Base-by-base conservation (phyloP, 2,113 vertebrate genomes). In the Laticauda colubrina region DNA sequence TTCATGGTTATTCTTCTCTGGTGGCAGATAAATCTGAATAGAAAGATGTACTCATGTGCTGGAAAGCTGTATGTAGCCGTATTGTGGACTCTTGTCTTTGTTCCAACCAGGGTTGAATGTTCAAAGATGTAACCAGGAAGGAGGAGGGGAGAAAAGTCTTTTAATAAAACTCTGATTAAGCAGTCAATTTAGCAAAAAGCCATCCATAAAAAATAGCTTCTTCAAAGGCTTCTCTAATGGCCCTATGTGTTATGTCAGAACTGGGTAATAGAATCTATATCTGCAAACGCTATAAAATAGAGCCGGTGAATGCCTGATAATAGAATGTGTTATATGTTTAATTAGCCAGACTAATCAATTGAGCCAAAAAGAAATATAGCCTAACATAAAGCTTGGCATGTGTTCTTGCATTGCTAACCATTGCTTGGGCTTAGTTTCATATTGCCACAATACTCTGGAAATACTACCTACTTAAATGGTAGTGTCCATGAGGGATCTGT, bases 311-410 rank as follows among this genome's bases (percentile, higher is more conserved):
- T 89, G 43, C 91, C 23, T 93, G 95, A 90, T 96, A 90, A 96
- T 94, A 90, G 88, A 94, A 69, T 94, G 90, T 96, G 95, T 92
- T 95, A 81, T 95, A 54, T 94, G 90, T 97, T 96, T 96, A 95
- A 96, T 96, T 95, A 96, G 95, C 96, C 91, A 95, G 95, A 94
- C 85, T 92, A 88, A 97, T 96, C 94, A 94, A 93, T 94, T 34
- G 64, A 0, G 0, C 81, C 88, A 75, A 51, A 81, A 94, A 95
- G 92, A 96, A 96, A 69, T 93, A 92, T 1, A 26, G 23, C 2
- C 53, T 75, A 91, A 95, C 87, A 87, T 92, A 94, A 95, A 57
- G 14, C 85, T 87, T 90, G 48, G 90, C 29, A 56, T 85, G 6
- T 20, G 87, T 87, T 54, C 0, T 92, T 75, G 57, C 39, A 86